Conservation (phyloP, 2,113 vertebrate species). For the Grantiella picta region DNA sequence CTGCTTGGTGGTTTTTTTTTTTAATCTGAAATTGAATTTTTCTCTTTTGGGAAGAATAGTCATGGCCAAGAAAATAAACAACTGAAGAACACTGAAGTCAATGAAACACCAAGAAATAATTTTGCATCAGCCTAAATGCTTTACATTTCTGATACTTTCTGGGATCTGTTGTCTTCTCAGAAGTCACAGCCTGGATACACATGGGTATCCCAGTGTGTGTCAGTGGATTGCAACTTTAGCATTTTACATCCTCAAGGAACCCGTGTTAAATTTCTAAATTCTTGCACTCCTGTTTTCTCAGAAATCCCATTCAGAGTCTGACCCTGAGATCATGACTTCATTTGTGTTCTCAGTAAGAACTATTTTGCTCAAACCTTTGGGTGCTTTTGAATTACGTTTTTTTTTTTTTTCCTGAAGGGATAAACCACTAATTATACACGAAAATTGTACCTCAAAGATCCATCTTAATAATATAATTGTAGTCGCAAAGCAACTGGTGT, state of each 20-base stretch:
- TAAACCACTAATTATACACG: conserved; percentile 36
- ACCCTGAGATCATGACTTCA: not conserved
- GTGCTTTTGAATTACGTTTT: not conserved
- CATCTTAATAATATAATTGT: conserved; percentile 56
- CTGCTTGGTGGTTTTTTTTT: not conserved
- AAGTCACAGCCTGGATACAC: not conserved
- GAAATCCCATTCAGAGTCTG: not conserved
- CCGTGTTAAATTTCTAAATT: not conserved
- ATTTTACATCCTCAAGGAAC: not conserved
- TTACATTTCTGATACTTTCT: not conserved
- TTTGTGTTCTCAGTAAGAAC: not conserved
- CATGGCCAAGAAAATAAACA: not conserved
- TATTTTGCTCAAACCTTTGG: not conserved
- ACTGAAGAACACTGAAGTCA: not conserved
- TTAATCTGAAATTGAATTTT: not conserved
- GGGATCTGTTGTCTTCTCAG: not conserved
- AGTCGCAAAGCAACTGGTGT: conserved; percentile 51
- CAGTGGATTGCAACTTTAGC: not conserved
- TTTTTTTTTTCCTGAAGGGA: not conserved
- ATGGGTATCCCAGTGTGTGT: accelerated
- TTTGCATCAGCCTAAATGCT: not conserved
- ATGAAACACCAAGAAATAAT: not conserved
- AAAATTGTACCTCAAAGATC: conserved; percentile 47
- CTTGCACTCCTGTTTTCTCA: not conserved
- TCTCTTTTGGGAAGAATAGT: not conserved